Evolutionary conservation across 2,113 vertebrate genomes (phyloP).

Genomic region (Pseudorhombus dupliciocellatus): DNA sequence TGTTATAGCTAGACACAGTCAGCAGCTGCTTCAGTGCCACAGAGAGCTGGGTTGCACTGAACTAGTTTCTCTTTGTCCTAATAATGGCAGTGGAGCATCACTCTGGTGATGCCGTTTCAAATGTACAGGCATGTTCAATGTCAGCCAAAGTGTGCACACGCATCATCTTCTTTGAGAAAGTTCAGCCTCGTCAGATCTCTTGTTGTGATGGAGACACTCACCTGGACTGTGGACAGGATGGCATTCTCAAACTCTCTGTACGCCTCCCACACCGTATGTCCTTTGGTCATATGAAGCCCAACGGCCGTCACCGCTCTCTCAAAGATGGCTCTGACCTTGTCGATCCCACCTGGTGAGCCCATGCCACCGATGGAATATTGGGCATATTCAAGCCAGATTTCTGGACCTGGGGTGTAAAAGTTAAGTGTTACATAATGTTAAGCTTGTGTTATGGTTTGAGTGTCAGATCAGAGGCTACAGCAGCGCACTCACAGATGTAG

Average conservation of each 20-base stretch:
- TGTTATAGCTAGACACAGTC: too few relatives aligned
- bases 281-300: conserved; percentile 94
- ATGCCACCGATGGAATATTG: conserved; percentile 97
- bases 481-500: conserved; percentile 90
- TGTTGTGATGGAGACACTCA: conserved; percentile 62
- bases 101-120: too few relatives aligned
- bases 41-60: too few relatives aligned
- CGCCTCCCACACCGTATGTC: conserved; percentile 91
- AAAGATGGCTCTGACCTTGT: conserved; percentile 89
- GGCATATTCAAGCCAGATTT: conserved; percentile 97
- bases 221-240: conserved; percentile 92
- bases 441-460: not conserved
- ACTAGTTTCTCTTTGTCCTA: too few relatives aligned
- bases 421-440: not conserved
- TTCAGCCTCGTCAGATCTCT: not conserved
- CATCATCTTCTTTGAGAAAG: too few relatives aligned
- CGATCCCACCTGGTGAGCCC: conserved; percentile 90
- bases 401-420: conserved; percentile 91
- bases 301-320: conserved; percentile 91
- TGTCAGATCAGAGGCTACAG: not conserved
- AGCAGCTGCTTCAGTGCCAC: too few relatives aligned
- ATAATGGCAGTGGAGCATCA: too few relatives aligned
- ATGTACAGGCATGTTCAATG: too few relatives aligned
- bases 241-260: conserved; percentile 96
- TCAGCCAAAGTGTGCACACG: too few relatives aligned